Conservation (phyloP, 2,797 vertebrate species). For the Champsocephalus esox region DNA sequence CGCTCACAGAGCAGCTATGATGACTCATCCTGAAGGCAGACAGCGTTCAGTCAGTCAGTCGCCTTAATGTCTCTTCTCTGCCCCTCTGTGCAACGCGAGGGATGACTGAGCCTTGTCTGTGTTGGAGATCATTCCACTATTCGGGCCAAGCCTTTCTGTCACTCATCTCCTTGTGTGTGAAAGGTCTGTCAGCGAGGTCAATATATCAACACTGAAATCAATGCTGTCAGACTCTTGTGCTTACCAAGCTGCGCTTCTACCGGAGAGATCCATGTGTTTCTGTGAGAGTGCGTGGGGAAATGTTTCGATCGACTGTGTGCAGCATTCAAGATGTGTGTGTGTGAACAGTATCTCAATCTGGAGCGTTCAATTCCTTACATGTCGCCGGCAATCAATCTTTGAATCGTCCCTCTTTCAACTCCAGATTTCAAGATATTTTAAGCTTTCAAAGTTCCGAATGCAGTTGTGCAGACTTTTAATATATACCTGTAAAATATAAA, state of each 20-base stretch:
- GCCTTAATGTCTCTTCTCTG: slow-evolving; percentile 80
- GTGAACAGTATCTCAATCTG: slow-evolving; percentile 23
- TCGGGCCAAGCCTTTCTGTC: slow-evolving; percentile 48
- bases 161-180: slow-evolving; percentile 31
- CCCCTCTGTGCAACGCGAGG: slow-evolving; percentile 74
- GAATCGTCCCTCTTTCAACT: slow-evolving; percentile 44
- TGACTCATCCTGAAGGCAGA: slow-evolving; percentile 77
- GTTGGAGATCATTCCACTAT: slow-evolving; percentile 68
- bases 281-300: slow-evolving; percentile 34
- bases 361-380: slow-evolving; percentile 35
- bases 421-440: slow-evolving; percentile 46
- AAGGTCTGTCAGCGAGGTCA: slow-evolving; percentile 24
- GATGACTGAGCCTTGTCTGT: slow-evolving; percentile 82
- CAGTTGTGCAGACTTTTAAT: slow-evolving; percentile 70
- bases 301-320: slow-evolving; percentile 20
- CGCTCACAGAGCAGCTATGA: slow-evolving; percentile 73
- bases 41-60: slow-evolving; percentile 79
- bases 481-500: slow-evolving; percentile 73
- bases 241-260: slow-evolving; percentile 10
- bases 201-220: slow-evolving; percentile 16
- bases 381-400: slow-evolving; percentile 45
- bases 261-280: slow-evolving; percentile 19
- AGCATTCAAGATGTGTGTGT: slow-evolving; percentile 43
- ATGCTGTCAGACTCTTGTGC: slow-evolving; percentile 33
- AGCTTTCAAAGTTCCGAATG: slow-evolving; percentile 51